A percentile compares a stretch with the other conserved stretches of the same genome.
phyloP scores from a whole-genome alignment of 2,113 vertebrate species.

The Sus scrofa region T2T-Sscrofa CM000830.6:5104501-5105000 shows the following conservation, averaged over 20 bases:
- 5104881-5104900: accelerated
- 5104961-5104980: no score
- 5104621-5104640: not conserved
- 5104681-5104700: not conserved
- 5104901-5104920: accelerated
- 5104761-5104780: accelerated
- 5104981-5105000: accelerated
- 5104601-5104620: not conserved
- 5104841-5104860: no score
- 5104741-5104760: accelerated
- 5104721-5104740: not conserved
- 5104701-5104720: no score
- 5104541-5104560: not conserved
- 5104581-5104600: accelerated
- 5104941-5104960: not conserved
- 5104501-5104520: not conserved
- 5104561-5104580: not conserved
- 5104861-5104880: accelerated
- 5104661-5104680: not conserved
- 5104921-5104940: not conserved
- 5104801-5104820: not conserved
- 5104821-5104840: not conserved
- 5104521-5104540: not conserved
- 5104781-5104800: no score
- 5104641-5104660: not conserved